Evolutionary conservation across 2,797 vertebrate genomes (phyloP).

Genomic region (Monodelphis domestica): DNA sequence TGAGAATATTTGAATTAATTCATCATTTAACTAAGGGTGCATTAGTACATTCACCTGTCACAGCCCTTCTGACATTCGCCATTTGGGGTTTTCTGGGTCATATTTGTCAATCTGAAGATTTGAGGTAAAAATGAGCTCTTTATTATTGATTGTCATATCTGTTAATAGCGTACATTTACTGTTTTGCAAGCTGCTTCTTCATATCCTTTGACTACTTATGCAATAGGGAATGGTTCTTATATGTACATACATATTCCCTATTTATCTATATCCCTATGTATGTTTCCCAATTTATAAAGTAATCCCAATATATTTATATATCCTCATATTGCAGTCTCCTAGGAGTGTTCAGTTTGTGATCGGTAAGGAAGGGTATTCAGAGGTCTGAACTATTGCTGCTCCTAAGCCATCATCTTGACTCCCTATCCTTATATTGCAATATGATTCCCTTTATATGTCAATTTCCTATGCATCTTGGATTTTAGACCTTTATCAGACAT

Average conservation of each 20-base stretch:
- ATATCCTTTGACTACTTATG: neutral
- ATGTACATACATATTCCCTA: too few relatives aligned
- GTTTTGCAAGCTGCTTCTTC: neutral
- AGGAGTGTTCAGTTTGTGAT: too few relatives aligned
- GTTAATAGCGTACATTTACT: neutral
- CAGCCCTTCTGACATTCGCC: neutral
- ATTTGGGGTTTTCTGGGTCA: neutral
- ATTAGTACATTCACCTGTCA: neutral
- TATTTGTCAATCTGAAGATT: neutral
- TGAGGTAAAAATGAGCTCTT: neutral
- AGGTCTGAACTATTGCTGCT: too few relatives aligned
- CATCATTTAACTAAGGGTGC: neutral
- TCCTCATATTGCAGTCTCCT: too few relatives aligned
- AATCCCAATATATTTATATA: too few relatives aligned
- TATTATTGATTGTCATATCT: neutral
- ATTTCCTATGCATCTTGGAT: too few relatives aligned
- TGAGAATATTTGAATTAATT: neutral
- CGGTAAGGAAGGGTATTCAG: too few relatives aligned
- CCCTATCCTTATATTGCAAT: too few relatives aligned
- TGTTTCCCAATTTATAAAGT: neutral
- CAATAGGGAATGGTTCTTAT: too few relatives aligned
- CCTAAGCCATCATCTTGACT: too few relatives aligned
- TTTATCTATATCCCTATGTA: too few relatives aligned
- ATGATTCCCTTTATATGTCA: neutral
- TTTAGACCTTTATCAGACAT: neutral